Evolutionary conservation across 2,113 vertebrate species (phyloP).

Genomic region (Ondatra zibethicus): DNA sequence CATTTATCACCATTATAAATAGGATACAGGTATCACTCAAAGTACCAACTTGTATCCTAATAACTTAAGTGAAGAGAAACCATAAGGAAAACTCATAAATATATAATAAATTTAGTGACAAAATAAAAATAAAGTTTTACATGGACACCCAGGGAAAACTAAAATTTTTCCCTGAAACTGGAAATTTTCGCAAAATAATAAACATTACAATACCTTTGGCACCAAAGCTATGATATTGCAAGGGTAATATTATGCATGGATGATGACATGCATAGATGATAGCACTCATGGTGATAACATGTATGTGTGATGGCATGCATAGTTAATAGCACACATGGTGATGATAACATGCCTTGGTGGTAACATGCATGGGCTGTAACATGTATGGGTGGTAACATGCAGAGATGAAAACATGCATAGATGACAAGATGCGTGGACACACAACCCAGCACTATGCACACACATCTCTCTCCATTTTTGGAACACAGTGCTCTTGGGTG

Average conservation of each 20-base stretch:
- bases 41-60: neutral
- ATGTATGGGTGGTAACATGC: neutral
- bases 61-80: constrained; percentile 8
- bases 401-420: neutral
- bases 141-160: neutral
- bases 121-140: constrained; percentile 2
- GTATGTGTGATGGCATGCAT: neutral
- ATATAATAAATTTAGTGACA: neutral
- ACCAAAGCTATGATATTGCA: neutral
- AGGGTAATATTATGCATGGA: neutral
- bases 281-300: neutral
- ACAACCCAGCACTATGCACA: neutral
- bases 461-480: neutral
- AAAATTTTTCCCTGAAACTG: neutral
- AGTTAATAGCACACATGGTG: neutral
- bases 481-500: neutral
- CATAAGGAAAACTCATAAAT: neutral
- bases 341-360: neutral
- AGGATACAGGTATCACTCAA: neutral
- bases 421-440: neutral
- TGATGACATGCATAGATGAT: neutral
- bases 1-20: neutral
- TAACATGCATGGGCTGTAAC: neutral
- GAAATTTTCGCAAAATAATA: neutral
- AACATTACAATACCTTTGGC: neutral